Percentiles rank a stretch among this genome's conserved stretches.
Evolutionary conservation across 2,888 invertebrate species (phyloP).

Genomic region (Corbicula japonica): DNA sequence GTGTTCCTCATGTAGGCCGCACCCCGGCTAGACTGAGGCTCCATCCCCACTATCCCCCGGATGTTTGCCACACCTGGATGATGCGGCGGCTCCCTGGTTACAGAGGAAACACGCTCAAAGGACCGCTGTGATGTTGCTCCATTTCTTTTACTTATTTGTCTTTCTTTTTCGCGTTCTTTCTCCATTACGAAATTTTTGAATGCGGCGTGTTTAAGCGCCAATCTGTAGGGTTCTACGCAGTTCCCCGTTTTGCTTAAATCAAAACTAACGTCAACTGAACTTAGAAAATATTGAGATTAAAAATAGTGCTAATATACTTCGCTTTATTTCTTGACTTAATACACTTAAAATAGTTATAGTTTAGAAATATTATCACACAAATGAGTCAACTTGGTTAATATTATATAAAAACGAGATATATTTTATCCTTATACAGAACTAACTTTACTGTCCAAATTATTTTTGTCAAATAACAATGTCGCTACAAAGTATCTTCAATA

Average conservation of each 20-base stretch:
- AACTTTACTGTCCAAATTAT: too few relatives aligned
- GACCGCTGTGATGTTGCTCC: background rate
- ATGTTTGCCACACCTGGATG: conserved; percentile 58
- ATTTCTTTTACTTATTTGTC: conserved; percentile 8
- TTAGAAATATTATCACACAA: too few relatives aligned
- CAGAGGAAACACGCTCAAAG: conserved; percentile 33
- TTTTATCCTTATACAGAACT: too few relatives aligned
- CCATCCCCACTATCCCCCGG: conserved; percentile 55
- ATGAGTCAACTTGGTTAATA: too few relatives aligned
- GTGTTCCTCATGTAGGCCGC: conserved; percentile 68
- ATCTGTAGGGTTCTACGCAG: conserved; percentile 78
- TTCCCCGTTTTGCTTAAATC: conserved; percentile 71
- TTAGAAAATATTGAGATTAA: too few relatives aligned
- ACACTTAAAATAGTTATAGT: too few relatives aligned
- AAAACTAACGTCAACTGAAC: too few relatives aligned
- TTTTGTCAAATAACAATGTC: too few relatives aligned
- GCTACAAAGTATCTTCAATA: too few relatives aligned
- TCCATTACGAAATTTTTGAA: conserved; percentile 42
- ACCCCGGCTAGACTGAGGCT: conserved; percentile 62
- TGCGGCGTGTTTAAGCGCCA: conserved; percentile 69
- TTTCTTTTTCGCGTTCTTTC: conserved; percentile 8
- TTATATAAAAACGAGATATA: too few relatives aligned
- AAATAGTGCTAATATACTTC: too few relatives aligned
- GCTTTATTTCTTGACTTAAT: too few relatives aligned
- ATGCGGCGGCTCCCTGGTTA: conserved; percentile 44